Percentiles rank a stretch among this genome's conserved stretches.
Evolutionary conservation across 2,113 vertebrate genomes (phyloP).

Genomic region (Catharus minimus): DNA sequence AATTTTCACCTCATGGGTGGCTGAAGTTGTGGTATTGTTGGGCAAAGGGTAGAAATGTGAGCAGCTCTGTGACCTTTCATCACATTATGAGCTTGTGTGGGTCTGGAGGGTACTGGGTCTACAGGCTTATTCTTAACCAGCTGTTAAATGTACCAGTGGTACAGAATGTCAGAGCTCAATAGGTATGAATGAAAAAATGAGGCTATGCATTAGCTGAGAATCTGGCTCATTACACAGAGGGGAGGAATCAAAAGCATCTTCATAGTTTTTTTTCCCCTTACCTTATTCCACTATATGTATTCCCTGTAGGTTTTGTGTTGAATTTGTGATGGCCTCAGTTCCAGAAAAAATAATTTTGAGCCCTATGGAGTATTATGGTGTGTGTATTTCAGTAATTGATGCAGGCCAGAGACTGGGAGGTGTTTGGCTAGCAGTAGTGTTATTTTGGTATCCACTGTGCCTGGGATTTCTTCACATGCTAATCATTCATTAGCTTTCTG

Average conservation of each 20-base stretch:
- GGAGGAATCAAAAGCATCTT: not conserved
- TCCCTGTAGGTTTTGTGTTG: not conserved
- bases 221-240: not conserved
- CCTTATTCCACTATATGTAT: not conserved
- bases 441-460: conserved; percentile 7
- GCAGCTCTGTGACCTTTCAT: not conserved
- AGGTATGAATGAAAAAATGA: not conserved
- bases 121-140: not conserved
- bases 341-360: not conserved
- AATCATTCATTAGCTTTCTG: not conserved
- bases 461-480: not conserved
- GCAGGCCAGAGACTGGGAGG: not conserved
- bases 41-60: not conserved
- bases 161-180: not conserved
- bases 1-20: not conserved
- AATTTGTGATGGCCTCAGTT: not conserved
- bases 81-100: not conserved
- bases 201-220: not conserved
- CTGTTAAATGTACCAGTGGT: not conserved
- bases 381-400: not conserved
- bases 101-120: not conserved
- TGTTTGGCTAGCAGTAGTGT: not conserved
- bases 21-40: not conserved
- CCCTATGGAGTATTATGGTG: not conserved
- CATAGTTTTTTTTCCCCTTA: not conserved